Base-by-base conservation (phyloP, 2,888 invertebrate species). In the Heliconius aoede region DNA sequence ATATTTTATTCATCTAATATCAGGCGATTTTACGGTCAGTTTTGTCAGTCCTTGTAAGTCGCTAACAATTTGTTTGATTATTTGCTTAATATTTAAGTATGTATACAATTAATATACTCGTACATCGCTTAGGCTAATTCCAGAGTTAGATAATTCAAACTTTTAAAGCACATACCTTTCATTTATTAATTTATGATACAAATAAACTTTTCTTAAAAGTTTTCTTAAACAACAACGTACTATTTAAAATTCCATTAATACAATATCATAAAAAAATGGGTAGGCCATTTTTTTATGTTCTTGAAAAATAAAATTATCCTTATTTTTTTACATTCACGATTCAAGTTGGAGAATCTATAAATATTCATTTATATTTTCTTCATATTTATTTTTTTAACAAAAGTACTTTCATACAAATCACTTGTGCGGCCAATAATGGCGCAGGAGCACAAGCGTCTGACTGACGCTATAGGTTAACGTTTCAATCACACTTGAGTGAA, bases 1-100 rank as follows among this genome's bases (percentile, higher is more conserved):
- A 78, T 76, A 78, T 73, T 76, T 76, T 73, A 80, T 78, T 80
- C 76, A 76, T 61, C 69, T 69, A 61, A 71, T 8, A 75, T 75
- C 26, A 71, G 55, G 4, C 62, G 61, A 75, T 75, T 75, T 62
- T 62, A 71, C 75, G 71, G 71, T 75, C 62, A 26, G 26, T 51
- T 46, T 60, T 71, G 62, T 75, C 62, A 51, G 61, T 51, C 55
- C 18, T 40, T 40, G 18, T 62, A 55, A 62, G 62, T 46, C 69
- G 30, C 55, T 62, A 32, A 71, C 30, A 46, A 62, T 55, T 69
- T 32, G 21, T 28, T 74, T 46, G 36, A 36, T 15, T 65, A 65
- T 65, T 65, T 65, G 64, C 13, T 64, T 32, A n/a, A 11, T n/a
- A 32, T 62, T 62, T 9, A 24, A 58, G 58, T n/a, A 21, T 51